A percentile compares a stretch with the other conserved stretches of the same genome.
Evolutionary conservation across 2,888 invertebrate genomes (phyloP).

Genomic region (Scaptomyza tumidula): DNA sequence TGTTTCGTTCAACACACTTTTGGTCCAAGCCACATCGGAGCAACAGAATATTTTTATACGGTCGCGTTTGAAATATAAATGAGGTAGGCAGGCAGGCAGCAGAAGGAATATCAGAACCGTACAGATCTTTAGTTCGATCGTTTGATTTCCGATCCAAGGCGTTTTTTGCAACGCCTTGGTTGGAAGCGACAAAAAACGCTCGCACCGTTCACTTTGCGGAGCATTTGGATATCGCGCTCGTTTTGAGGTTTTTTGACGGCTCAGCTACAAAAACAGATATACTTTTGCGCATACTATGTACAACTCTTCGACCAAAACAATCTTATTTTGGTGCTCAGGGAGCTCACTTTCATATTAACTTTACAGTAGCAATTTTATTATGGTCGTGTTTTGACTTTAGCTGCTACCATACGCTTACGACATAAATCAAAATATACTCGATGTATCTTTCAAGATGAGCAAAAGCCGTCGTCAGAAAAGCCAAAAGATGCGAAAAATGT

Average conservation of each 20-base stretch:
- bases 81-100: constrained; percentile 64
- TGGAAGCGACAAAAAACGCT: constrained; percentile 64
- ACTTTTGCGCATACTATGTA: background rate
- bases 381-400: constrained; percentile 78
- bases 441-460: constrained; percentile 49
- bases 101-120: constrained; percentile 37
- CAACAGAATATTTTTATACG: constrained; percentile 85
- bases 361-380: constrained; percentile 69
- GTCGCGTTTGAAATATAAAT: constrained; percentile 85
- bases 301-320: constrained; percentile 11
- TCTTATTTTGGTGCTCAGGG: constrained; percentile 31
- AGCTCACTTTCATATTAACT: constrained; percentile 34
- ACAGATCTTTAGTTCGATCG: constrained; percentile 44
- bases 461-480: constrained; percentile 15
- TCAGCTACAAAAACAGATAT: constrained; percentile 18
- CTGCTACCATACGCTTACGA: constrained; percentile 60
- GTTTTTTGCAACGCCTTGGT: constrained; percentile 61
- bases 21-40: constrained; percentile 68
- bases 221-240: constrained; percentile 78
- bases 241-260: constrained; percentile 53
- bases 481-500: constrained; percentile 76
- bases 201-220: constrained; percentile 51
- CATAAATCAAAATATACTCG: constrained; percentile 82
- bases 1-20: constrained; percentile 77
- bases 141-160: constrained; percentile 46